Evolutionary conservation across 2,888 invertebrate genomes (phyloP).

Genomic region (Lysandra coridon): DNA sequence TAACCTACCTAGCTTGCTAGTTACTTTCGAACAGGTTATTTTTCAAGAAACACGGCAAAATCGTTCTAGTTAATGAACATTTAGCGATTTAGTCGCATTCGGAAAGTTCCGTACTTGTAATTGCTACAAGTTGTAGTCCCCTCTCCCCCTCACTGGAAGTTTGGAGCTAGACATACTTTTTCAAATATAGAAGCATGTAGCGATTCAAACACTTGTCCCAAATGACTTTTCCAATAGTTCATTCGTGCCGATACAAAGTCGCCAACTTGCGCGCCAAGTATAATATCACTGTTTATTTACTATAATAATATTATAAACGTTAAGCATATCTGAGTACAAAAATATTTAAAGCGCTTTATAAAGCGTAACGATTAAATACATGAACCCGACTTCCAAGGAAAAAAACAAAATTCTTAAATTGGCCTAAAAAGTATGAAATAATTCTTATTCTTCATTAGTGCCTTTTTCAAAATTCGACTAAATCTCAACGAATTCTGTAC

Average conservation of each 20-base stretch:
- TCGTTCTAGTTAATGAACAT: slow-evolving; percentile 2
- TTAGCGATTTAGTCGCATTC: slow-evolving; percentile 11
- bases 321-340: background rate
- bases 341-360: background rate
- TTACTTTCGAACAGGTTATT: background rate
- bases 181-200: slow-evolving; percentile 33
- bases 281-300: background rate
- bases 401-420: no score
- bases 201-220: slow-evolving; percentile 40
- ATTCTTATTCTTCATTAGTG: no score
- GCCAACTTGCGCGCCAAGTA: slow-evolving; percentile 30
- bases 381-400: no score
- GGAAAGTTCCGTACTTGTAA: slow-evolving; percentile 17
- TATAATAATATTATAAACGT: background rate
- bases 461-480: no score
- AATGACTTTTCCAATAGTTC: slow-evolving; percentile 47
- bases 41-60: slow-evolving; percentile 1
- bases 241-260: slow-evolving; percentile 39
- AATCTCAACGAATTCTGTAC: no score
- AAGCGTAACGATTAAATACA: background rate
- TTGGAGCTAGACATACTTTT: slow-evolving; percentile 34
- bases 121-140: slow-evolving; percentile 3
- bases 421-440: no score
- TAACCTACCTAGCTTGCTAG: background rate
- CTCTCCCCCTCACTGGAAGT: background rate